Evolutionary conservation across 2,113 vertebrate species (phyloP).

Genomic region (Calidris pugnax): DNA sequence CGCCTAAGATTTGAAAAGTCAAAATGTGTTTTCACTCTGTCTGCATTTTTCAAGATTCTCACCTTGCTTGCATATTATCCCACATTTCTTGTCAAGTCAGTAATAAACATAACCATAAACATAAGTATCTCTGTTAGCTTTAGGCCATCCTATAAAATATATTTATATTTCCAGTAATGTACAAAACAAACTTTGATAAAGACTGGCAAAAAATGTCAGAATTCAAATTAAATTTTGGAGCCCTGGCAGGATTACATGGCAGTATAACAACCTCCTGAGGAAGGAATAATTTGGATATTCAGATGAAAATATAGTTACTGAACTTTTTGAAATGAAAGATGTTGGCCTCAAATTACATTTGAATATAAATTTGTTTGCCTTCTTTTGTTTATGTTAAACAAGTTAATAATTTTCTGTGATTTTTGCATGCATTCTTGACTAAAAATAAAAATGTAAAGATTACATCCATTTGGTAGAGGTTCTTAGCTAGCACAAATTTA

Average conservation of each 20-base stretch:
- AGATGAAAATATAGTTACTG: not conserved
- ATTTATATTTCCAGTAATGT: not conserved
- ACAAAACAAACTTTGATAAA: not conserved
- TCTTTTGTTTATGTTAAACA: not conserved
- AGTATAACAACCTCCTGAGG: not conserved
- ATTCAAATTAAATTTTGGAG: not conserved
- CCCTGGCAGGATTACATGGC: not conserved
- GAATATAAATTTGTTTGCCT: not conserved
- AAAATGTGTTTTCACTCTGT: not conserved
- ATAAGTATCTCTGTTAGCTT: not conserved
- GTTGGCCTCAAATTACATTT: not conserved
- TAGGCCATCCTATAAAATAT: not conserved
- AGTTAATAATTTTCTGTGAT: not conserved
- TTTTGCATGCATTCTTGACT: not conserved
- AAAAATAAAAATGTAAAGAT: not conserved
- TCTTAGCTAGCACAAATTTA: not conserved
- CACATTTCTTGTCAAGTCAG: not conserved
- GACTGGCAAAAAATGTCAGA: not conserved
- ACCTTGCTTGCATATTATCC: not conserved
- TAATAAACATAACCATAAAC: not conserved
- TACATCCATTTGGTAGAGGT: not conserved
- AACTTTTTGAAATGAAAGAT: not conserved
- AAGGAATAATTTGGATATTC: not conserved
- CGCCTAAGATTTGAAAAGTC: not conserved
- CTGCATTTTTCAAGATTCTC: not conserved